Evolutionary conservation across 2,888 invertebrate genomes (phyloP), one percentile per base, ranked within the genome.

Genomic region (Troilus luridus): DNA sequence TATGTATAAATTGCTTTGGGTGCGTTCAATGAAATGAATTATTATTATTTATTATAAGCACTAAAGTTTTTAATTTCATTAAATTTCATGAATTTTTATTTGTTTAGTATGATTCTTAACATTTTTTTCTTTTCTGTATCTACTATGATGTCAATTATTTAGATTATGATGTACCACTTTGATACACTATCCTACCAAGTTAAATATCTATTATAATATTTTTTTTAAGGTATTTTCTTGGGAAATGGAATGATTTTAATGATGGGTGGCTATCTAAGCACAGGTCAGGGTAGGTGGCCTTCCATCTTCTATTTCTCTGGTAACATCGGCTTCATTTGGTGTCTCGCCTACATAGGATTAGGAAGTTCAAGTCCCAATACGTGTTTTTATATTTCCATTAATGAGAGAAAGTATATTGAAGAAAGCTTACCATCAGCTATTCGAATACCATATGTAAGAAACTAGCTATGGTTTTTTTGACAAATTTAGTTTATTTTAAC

Each of bases 241-340:
- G 72, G 72, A 72, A 72, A 72, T 14, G 72, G 27, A 6, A 27
- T 27, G 6, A 72, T 72, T 1, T 27, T 27, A 72, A 72, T 72
- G 72, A 72, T 72, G 27, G 72, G 72, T 27, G 72, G 72, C 72
- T 72, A 72, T 14, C 27, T 72, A 27, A 72, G 72, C 14, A 27
- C 72, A 17, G 72, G 72, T 17, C 72, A 72, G 17, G 94, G 96
- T 93, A 97, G 97, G 0, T 98, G 98, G 98, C 96, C 97, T 0
- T 95, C 96, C 14, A 96, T 97, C 91, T 98, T 97, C 94, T 98
- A 97, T 93, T 94, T 96, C 1, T 97, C 97, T 93, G 97, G 97
- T 0, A 94, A 94, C 10, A 93, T 96, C 0, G 96, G 96, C 0
- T 93, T 96, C 0, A 58, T 95, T 0, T 97, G 97, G 97, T 94